phyloP scores from a whole-genome alignment of 2,888 invertebrate species.

The Machimus atricapillus region DNA sequence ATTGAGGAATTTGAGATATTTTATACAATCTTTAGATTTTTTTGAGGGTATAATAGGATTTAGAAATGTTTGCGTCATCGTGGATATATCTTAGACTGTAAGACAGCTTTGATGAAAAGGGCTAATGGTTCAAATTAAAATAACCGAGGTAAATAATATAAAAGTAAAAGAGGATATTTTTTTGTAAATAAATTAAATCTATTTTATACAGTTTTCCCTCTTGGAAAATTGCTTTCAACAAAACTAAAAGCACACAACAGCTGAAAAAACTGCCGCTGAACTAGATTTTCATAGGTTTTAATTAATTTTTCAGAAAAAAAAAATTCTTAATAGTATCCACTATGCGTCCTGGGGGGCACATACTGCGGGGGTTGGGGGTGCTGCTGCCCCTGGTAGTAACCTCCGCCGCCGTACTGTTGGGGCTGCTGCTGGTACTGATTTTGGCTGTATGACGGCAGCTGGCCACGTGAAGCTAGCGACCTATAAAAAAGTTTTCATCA shows the following conservation, averaged over 20 bases:
- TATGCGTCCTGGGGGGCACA: not conserved
- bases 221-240: not conserved
- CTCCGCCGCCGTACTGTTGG: not conserved
- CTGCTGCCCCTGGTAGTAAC: slow-evolving; percentile 6
- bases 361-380: not conserved
- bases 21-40: no score
- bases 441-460: not conserved
- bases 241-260: not conserved
- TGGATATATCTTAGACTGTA: no score
- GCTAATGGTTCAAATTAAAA: no score
- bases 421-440: not conserved
- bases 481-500: not conserved
- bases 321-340: not conserved
- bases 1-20: not conserved
- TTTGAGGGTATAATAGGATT: no score
- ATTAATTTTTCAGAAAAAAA: not conserved
- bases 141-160: no score
- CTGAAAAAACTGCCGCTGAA: not conserved
- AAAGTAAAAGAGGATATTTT: not conserved
- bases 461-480: not conserved
- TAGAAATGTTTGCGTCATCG: no score
- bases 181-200: not conserved
- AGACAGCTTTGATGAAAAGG: no score
- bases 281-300: not conserved
- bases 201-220: not conserved